A percentile compares a stretch with the other conserved stretches of the same genome.
Conservation (phyloP, 2,888 invertebrate species). For the Alloplasta piceator region DNA sequence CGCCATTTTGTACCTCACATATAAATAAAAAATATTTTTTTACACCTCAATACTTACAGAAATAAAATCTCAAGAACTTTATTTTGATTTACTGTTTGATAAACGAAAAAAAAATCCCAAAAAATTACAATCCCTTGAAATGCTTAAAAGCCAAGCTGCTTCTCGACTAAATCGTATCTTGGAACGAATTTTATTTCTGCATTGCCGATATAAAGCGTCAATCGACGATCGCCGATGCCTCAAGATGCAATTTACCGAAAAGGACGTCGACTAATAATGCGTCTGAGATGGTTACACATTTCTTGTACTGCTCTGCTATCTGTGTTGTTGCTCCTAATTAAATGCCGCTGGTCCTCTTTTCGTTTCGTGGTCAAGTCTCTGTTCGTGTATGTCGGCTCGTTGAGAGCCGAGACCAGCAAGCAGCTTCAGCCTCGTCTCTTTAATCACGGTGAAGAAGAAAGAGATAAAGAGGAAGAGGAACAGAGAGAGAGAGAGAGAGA, state of each 20-base stretch:
- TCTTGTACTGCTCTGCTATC: constrained; percentile 25
- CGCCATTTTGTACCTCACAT: too few species aligned
- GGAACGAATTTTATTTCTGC: too few species aligned
- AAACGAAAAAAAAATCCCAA: too few species aligned
- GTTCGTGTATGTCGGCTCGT: constrained; percentile 48
- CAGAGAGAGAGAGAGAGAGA: constrained; percentile 2
- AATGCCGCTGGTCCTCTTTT: constrained; percentile 32
- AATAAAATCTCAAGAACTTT: too few species aligned
- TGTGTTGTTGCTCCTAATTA: constrained; percentile 56
- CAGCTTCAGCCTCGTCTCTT: constrained; percentile 45
- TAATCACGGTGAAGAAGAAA: constrained; percentile 37
- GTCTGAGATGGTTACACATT: constrained; percentile 51
- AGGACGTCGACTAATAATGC: constrained; percentile 34
- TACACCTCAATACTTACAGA: too few species aligned
- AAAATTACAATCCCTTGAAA: too few species aligned
- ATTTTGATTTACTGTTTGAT: too few species aligned
- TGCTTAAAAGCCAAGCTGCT: too few species aligned
- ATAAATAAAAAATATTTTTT: too few species aligned
- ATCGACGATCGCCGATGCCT: too few species aligned
- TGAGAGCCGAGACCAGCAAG: constrained; percentile 40
- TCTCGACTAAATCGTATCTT: too few species aligned
- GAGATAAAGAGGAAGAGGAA: neutral
- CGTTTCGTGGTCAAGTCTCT: neutral
- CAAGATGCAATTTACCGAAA: constrained; percentile 28
- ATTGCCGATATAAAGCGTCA: too few species aligned